phyloP scores from a whole-genome alignment of 2,888 invertebrate genomes.

The Cylindroiulus punctatus region DNA sequence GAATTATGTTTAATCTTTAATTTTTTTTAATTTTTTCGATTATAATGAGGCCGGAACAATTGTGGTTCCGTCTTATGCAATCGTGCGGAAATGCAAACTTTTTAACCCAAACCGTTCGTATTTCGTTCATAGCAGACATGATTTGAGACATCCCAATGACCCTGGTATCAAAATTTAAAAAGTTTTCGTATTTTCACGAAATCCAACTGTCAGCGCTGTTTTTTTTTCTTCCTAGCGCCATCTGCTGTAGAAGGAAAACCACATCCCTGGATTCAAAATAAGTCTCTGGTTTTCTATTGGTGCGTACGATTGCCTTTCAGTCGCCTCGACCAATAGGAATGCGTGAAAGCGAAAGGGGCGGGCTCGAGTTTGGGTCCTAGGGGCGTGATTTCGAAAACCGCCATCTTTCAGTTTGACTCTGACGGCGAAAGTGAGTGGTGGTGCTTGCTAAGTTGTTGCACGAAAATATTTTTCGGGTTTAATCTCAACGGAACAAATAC shows the following conservation, averaged over 20 bases:
- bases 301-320: not conserved
- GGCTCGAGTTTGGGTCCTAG: not conserved
- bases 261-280: not conserved
- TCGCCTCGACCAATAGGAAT: not conserved
- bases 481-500: not conserved
- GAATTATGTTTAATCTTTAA: no score
- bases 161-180: not conserved
- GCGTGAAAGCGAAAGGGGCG: not conserved
- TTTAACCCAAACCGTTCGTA: no score
- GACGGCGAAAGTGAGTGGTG: slow-evolving; percentile 21
- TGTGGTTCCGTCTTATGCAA: no score
- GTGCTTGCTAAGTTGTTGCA: not conserved
- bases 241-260: not conserved
- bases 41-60: no score
- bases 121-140: no score
- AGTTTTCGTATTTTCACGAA: not conserved
- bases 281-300: not conserved
- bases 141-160: no score
- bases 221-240: not conserved
- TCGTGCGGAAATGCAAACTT: no score
- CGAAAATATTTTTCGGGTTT: not conserved
- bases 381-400: not conserved
- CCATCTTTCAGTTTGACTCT: slow-evolving; percentile 27
- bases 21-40: no score
- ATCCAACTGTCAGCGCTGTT: not conserved